phyloP scores from a whole-genome alignment of 2,888 invertebrate species.

The Odontothrips loti region DNA sequence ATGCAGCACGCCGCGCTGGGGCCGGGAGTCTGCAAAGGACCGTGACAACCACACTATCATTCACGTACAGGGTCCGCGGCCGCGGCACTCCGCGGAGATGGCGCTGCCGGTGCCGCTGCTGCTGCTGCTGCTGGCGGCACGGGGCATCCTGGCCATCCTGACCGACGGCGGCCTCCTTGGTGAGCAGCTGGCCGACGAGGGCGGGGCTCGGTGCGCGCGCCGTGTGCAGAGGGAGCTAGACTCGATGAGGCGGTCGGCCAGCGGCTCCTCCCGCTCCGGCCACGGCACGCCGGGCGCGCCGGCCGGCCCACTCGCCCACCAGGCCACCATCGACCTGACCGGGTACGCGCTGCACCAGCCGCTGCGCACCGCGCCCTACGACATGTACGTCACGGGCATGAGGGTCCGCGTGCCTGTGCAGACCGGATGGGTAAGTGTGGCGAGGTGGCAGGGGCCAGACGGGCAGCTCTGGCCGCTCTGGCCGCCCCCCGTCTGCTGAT shows the following conservation, averaged over 20 bases:
- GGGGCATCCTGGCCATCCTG: neutral
- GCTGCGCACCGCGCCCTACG: slow-evolving; percentile 58
- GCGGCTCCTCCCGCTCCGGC: neutral
- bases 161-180: slow-evolving; percentile 5
- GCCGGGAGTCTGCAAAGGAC: too few species aligned
- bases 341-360: slow-evolving; percentile 63
- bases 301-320: neutral
- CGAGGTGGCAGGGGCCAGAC: slow-evolving; percentile 18
- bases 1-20: too few species aligned
- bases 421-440: slow-evolving; percentile 58
- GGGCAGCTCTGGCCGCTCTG: too few species aligned
- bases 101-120: neutral
- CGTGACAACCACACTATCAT: too few species aligned
- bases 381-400: slow-evolving; percentile 68
- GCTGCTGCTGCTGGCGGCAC: neutral
- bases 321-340: slow-evolving; percentile 39
- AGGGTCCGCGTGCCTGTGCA: slow-evolving; percentile 63
- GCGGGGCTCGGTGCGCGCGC: neutral
- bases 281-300: neutral
- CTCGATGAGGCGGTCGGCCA: slow-evolving; percentile 14
- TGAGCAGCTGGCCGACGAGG: neutral
- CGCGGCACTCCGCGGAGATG: too few species aligned
- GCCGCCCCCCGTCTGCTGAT: neutral
- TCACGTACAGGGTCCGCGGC: too few species aligned
- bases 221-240: slow-evolving; percentile 5